phyloP scores from a whole-genome alignment of 2,797 vertebrate genomes.

The Cyclopterus lumpus region DNA sequence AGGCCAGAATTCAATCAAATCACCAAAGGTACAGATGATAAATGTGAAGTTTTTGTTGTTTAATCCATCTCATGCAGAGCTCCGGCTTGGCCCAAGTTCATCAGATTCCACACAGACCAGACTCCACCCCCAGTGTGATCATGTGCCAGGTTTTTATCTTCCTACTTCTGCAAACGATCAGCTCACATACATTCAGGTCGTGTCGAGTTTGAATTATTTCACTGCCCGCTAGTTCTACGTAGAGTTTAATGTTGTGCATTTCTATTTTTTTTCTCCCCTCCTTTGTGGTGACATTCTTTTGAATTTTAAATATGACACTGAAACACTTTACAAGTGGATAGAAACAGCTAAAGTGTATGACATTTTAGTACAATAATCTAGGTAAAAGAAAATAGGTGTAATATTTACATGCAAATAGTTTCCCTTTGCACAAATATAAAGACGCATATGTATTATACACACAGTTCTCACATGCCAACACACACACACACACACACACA shows the following conservation, averaged over 20 bases:
- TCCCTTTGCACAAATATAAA: conserved; percentile 23
- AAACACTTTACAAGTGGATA: conserved; percentile 38
- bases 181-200: conserved; percentile 30
- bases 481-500: neutral
- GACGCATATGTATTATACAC: conserved; percentile 24
- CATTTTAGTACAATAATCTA: conserved; percentile 46
- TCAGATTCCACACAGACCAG: conserved; percentile 50
- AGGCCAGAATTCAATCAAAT: neutral
- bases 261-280: no score
- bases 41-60: conserved; percentile 32
- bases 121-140: conserved; percentile 64
- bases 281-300: conserved; percentile 9
- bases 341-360: conserved; percentile 29
- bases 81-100: conserved; percentile 44
- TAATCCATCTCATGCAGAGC: conserved; percentile 58
- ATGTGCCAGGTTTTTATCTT: conserved; percentile 56
- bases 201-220: conserved; percentile 34
- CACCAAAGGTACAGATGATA: neutral
- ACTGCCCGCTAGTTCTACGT: neutral
- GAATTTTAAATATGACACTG: conserved; percentile 52
- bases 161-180: conserved; percentile 31
- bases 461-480: conserved; percentile 34
- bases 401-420: conserved; percentile 48
- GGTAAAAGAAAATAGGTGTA: conserved; percentile 42
- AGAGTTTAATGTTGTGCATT: conserved; percentile 12